Evolutionary conservation across 1,140 invertebrate genomes (phyloP).

Genomic region (Drosophila quadrilineata): DNA sequence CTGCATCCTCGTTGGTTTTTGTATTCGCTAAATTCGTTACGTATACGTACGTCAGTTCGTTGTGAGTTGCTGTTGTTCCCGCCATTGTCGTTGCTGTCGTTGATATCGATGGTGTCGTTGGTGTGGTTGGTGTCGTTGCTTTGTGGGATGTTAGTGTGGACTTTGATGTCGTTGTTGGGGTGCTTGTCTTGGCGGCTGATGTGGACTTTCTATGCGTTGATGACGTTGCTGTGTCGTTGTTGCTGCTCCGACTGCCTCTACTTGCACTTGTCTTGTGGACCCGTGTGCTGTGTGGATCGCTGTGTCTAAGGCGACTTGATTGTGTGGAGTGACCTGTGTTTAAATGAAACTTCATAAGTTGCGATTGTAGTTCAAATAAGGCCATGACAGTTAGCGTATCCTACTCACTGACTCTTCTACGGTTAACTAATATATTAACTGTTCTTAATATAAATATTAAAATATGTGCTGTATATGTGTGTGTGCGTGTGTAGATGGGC

Average conservation of each 20-base stretch:
- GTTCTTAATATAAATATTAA: too few species aligned
- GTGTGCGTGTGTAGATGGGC: not conserved
- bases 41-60: conserved; percentile 80
- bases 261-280: conserved; percentile 45
- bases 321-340: conserved; percentile 74
- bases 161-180: conserved; percentile 30
- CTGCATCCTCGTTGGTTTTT: conserved; percentile 55
- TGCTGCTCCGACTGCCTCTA: conserved; percentile 52
- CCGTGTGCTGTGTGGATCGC: conserved; percentile 41
- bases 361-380: not conserved
- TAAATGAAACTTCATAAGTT: not conserved
- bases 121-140: conserved; percentile 33
- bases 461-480: too few species aligned
- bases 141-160: conserved; percentile 45
- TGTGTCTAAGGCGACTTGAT: conserved; percentile 74
- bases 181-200: conserved; percentile 22
- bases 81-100: conserved; percentile 19
- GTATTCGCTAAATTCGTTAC: conserved; percentile 78
- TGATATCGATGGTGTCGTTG: conserved; percentile 27
- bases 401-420: conserved; percentile 9
- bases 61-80: conserved; percentile 46
- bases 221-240: conserved; percentile 37
- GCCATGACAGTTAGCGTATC: conserved; percentile 2
- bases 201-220: conserved; percentile 58
- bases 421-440: conserved; percentile 11